Evolutionary conservation across 2,888 invertebrate species (phyloP).

Genomic region (Ceratothoa steindachneri): DNA sequence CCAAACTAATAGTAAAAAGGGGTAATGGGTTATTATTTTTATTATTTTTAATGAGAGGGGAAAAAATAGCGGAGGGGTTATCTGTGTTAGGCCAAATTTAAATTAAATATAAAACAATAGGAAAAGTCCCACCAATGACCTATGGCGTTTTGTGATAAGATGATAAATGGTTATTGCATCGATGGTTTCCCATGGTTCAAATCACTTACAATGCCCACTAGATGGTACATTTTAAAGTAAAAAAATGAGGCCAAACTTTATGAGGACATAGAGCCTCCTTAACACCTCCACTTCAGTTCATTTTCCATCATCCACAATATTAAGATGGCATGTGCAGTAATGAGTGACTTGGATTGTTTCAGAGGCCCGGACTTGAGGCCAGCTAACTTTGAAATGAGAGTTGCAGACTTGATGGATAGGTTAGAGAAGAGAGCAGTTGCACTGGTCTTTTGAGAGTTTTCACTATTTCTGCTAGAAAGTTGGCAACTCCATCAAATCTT

Average conservation of each 20-base stretch:
- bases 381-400: not conserved
- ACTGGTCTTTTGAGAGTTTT: not conserved
- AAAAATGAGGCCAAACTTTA: not conserved
- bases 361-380: not conserved
- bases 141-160: no score
- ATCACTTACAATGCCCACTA: no score
- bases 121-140: no score
- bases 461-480: not conserved
- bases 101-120: no score
- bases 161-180: no score
- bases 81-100: no score
- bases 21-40: no score
- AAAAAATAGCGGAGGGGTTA: no score
- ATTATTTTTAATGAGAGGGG: no score
- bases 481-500: not conserved
- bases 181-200: no score
- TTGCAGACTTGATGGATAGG: not conserved
- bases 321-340: not conserved
- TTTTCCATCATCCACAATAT: not conserved
- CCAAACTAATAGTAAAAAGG: no score
- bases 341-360: not conserved
- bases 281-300: not conserved
- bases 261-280: not conserved
- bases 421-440: not conserved
- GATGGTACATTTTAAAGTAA: not conserved